phyloP scores from a whole-genome alignment of 2,888 invertebrate species.

The Tillus elongatus region DNA sequence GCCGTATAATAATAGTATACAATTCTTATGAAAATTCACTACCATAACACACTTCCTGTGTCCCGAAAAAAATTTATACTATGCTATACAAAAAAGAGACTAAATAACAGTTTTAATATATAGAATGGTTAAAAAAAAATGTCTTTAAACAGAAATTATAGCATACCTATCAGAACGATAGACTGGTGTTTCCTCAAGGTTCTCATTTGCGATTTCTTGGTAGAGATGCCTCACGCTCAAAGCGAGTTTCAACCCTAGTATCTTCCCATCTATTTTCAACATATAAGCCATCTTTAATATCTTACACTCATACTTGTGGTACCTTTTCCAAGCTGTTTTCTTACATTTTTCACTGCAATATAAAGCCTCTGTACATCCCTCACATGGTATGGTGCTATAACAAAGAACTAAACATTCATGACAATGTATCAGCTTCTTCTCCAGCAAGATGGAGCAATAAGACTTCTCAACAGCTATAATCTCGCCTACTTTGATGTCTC shows the following conservation, averaged over 20 bases:
- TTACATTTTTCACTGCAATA: conserved; percentile 61
- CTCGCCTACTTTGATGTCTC: conserved; percentile 64
- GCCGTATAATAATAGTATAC: too few relatives aligned
- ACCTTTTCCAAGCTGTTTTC: conserved; percentile 52
- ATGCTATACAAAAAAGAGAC: too few relatives aligned
- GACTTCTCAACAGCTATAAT: conserved; percentile 68
- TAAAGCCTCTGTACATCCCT: conserved; percentile 52
- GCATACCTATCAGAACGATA: conserved; percentile 2
- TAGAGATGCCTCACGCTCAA: conserved; percentile 1
- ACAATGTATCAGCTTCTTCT: conserved; percentile 53
- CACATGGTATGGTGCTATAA: conserved; percentile 55
- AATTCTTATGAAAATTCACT: too few relatives aligned
- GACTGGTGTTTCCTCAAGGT: not conserved
- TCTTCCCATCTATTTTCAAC: conserved; percentile 45
- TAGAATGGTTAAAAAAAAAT: too few relatives aligned
- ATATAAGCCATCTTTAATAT: conserved; percentile 53
- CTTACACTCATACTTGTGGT: conserved; percentile 71
- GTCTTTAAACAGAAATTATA: too few relatives aligned
- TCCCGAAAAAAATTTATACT: too few relatives aligned
- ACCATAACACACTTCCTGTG: too few relatives aligned
- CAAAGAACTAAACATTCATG: conserved; percentile 56
- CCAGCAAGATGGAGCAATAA: conserved; percentile 53
- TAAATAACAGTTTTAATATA: too few relatives aligned
- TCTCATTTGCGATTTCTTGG: not conserved
- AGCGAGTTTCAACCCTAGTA: not conserved